Evolutionary conservation across 2,888 invertebrate species (phyloP), one percentile per base, ranked within the genome.

Genomic region (Drosophila fulvimacula): DNA sequence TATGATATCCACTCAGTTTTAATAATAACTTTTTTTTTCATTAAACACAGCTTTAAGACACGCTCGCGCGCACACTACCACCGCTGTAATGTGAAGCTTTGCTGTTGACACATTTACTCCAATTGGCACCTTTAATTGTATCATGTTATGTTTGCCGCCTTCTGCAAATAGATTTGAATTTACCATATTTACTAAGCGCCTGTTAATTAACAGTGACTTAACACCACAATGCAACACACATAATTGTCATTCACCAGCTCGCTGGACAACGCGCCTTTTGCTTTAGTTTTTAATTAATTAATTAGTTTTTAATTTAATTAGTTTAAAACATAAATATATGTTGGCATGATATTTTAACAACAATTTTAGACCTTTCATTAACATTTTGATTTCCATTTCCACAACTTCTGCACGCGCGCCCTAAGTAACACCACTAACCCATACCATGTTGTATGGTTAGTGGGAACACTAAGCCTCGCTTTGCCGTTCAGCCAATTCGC

Each of bases 401-500:
- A 19, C 30, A 19, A 41, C 13, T 11, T 19, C 10, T 0, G 10
- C 30, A 6, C 10, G 4, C 30, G 19, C 30, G 30, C n/a, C 7
- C 15, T 2, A 2, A 5, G 5, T 11, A 1, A 32, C n/a, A n/a
- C n/a, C n/a, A n/a, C n/a, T n/a, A n/a, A n/a, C n/a, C n/a, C n/a
- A n/a, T n/a, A n/a, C n/a, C n/a, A n/a, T n/a, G n/a, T n/a, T n/a
- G n/a, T n/a, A n/a, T n/a, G n/a, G n/a, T n/a, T n/a, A n/a, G n/a
- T n/a, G n/a, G n/a, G n/a, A 19, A 19, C 27, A 30, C 30, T 19
- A 15, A 17, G n/a, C 9, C 5, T n/a, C 49, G 9, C 38, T 53
- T 49, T 52, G 52, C 11, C 46, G 19, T 46, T 61, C 61, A 32
- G 41, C 6, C 10, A 11, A 41, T 5, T 2, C 56, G 52, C 3